Conservation (phyloP, 2,888 invertebrate species). For the Caenorhabditis sulstoni region DNA sequence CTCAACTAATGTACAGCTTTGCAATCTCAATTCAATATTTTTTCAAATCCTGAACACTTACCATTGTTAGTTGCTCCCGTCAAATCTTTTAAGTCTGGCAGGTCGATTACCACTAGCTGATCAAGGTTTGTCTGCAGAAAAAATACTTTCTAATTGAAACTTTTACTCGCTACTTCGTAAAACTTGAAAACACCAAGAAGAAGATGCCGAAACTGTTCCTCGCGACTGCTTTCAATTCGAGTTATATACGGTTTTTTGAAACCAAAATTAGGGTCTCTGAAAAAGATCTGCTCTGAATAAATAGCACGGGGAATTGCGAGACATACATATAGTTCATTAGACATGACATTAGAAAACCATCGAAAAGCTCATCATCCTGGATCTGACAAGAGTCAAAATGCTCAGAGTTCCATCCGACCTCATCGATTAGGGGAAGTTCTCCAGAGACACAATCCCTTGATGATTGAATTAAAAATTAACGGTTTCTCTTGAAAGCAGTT, state of each 20-base stretch:
- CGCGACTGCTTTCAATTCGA: slow-evolving; percentile 22
- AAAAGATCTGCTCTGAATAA: too few relatives aligned
- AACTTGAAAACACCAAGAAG: slow-evolving; percentile 10
- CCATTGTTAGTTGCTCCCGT: too few relatives aligned
- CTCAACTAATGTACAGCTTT: too few relatives aligned
- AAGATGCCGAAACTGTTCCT: slow-evolving; percentile 12
- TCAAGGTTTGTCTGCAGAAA: too few relatives aligned
- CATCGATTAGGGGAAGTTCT: slow-evolving; percentile 4
- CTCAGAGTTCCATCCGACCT: slow-evolving; percentile 7
- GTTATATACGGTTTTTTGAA: slow-evolving; percentile 3
- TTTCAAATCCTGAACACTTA: too few relatives aligned
- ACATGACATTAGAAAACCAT: slow-evolving; percentile 11
- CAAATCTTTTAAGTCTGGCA: too few relatives aligned
- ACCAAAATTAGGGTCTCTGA: slow-evolving; percentile 7
- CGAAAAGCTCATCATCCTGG: slow-evolving; percentile 10
- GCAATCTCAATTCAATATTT: too few relatives aligned
- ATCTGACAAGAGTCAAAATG: not conserved
- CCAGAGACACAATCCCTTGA: slow-evolving; percentile 19
- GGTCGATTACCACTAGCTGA: too few relatives aligned
- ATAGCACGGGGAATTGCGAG: too few relatives aligned
- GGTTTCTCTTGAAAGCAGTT: not conserved
- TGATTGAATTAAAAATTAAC: not conserved
- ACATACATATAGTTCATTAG: slow-evolving; percentile 21
- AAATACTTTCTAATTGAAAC: too few relatives aligned
- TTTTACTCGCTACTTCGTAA: slow-evolving; percentile 9